Evolutionary conservation across 2,113 vertebrate genomes (phyloP).

Genomic region (Cavia porcellus): DNA sequence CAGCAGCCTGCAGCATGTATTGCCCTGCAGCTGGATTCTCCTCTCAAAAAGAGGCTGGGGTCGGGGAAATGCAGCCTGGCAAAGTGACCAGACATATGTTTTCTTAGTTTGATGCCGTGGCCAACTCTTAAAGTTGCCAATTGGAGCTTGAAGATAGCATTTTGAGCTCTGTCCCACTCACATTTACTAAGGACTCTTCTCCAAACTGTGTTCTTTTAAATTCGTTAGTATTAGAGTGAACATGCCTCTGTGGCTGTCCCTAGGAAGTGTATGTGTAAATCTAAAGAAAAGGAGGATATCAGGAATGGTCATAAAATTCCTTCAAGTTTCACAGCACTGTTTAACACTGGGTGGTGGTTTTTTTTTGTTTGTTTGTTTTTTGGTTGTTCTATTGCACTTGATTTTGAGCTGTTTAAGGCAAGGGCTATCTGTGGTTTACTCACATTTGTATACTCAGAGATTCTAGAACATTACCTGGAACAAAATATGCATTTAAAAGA

Average conservation of each 20-base stretch:
- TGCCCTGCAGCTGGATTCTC: background rate
- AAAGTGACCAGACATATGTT: constrained; percentile 41
- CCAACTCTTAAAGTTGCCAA: background rate
- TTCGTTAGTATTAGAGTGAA: background rate
- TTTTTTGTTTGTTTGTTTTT: too few species aligned
- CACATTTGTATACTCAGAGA: background rate
- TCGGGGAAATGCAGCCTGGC: background rate
- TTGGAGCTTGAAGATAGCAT: background rate
- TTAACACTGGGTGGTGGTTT: background rate
- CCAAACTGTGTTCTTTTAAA: background rate
- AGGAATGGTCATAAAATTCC: background rate
- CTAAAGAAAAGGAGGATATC: background rate
- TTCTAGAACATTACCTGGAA: background rate
- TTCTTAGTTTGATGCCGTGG: background rate
- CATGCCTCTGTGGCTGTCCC: accelerated
- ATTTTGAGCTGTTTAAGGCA: background rate
- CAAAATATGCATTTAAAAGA: background rate
- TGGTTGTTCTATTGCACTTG: background rate
- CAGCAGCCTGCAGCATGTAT: background rate
- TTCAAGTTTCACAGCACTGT: background rate
- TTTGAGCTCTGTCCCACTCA: background rate
- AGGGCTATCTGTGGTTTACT: background rate
- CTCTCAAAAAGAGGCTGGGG: background rate
- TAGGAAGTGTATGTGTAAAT: background rate
- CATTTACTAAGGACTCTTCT: background rate